phyloP scores from a whole-genome alignment of 2,888 invertebrate species.

The Ecliptopera silaceata region DNA sequence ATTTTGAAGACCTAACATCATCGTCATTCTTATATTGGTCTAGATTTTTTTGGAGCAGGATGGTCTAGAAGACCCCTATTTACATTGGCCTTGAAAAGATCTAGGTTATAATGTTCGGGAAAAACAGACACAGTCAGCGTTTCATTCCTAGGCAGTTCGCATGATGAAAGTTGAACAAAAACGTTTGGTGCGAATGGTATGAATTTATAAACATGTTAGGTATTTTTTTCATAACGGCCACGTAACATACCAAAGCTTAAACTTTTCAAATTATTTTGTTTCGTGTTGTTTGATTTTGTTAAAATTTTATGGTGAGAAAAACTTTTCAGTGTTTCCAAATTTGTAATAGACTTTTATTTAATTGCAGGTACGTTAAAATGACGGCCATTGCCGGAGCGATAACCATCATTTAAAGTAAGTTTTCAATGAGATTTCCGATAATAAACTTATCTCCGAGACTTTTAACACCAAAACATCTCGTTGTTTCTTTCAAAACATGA shows the following conservation, averaged over 20 bases:
- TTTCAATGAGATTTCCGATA: slow-evolving; percentile 29
- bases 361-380: slow-evolving; percentile 53
- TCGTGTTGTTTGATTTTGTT: not conserved
- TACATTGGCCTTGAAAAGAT: too few species aligned
- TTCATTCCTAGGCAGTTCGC: too few species aligned
- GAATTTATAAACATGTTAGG: too few species aligned
- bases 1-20: too few species aligned
- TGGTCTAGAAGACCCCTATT: too few species aligned
- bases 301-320: slow-evolving; percentile 5
- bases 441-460: slow-evolving; percentile 37
- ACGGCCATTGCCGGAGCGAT: slow-evolving; percentile 27
- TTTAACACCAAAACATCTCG: slow-evolving; percentile 24
- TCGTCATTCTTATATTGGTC: too few species aligned
- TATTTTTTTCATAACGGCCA: too few species aligned
- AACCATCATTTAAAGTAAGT: slow-evolving; percentile 36
- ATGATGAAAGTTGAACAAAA: too few species aligned
- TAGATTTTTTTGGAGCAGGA: too few species aligned
- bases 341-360: slow-evolving; percentile 38
- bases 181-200: too few species aligned
- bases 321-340: slow-evolving; percentile 1
- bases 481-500: slow-evolving; percentile 39
- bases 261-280: not conserved
- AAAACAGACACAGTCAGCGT: too few species aligned
- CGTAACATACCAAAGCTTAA: not conserved
- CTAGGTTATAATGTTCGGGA: too few species aligned